A percentile compares a stretch with the other conserved stretches of the same genome.
Evolutionary conservation across 2,113 vertebrate species (phyloP).

Genomic region (Hippopotamus amphibius): DNA sequence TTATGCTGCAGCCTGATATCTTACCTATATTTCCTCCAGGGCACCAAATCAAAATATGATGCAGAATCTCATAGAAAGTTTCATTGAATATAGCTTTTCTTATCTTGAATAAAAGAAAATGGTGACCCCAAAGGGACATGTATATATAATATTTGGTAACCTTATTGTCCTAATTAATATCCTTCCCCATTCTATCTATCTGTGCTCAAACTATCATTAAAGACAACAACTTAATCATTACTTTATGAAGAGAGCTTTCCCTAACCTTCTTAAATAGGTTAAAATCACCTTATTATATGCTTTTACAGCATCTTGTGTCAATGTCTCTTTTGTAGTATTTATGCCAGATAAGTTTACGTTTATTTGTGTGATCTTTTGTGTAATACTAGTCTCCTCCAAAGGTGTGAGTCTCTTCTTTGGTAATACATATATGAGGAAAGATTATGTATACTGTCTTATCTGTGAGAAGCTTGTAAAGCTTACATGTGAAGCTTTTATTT

Average conservation of each 20-base stretch:
- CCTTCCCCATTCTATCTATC: neutral
- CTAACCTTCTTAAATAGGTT: neutral
- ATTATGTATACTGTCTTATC: neutral
- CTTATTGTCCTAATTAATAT: neutral
- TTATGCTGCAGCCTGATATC: no score
- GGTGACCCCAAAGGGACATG: neutral
- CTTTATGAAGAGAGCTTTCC: neutral
- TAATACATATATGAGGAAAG: neutral
- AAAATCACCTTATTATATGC: neutral
- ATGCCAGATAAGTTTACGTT: neutral
- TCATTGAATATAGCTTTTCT: neutral
- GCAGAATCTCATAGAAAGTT: neutral
- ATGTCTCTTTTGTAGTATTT: neutral
- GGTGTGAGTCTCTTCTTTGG: neutral
- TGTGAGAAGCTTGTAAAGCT: neutral
- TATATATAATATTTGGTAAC: neutral
- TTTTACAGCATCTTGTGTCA: neutral
- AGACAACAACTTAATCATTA: neutral
- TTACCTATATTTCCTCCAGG: neutral
- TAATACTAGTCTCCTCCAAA: neutral
- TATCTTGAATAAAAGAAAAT: neutral
- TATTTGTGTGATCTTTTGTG: neutral
- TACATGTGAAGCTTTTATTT: no score
- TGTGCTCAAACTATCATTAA: neutral
- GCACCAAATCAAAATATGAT: neutral